Conservation (phyloP, 1,140 invertebrate genomes). For the Atta texana region DNA sequence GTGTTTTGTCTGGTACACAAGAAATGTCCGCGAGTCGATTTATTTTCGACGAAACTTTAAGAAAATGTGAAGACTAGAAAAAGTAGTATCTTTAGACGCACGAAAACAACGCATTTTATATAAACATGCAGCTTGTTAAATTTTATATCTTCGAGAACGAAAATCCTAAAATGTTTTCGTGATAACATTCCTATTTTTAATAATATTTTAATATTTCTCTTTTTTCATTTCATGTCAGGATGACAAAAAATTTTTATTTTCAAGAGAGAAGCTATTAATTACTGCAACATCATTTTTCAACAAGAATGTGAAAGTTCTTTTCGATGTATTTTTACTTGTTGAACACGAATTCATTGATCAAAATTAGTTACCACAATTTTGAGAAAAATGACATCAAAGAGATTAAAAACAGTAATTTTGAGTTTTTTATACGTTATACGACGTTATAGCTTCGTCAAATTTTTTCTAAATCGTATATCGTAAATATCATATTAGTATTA, state of each 20-base stretch:
- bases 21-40: conserved; percentile 49
- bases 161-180: neutral
- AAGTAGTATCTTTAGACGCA: neutral
- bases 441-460: too few species aligned
- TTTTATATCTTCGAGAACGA: neutral
- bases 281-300: too few species aligned
- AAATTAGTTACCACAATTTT: too few species aligned
- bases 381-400: too few species aligned
- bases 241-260: neutral
- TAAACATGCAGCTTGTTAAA: neutral
- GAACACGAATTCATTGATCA: too few species aligned
- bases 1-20: conserved; percentile 22
- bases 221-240: neutral
- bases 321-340: too few species aligned
- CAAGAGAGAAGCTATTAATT: neutral
- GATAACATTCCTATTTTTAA: too few species aligned
- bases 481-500: too few species aligned
- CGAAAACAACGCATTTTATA: conserved; percentile 7
- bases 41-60: conserved; percentile 25
- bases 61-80: neutral
- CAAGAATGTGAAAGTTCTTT: too few species aligned
- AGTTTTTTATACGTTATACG: too few species aligned
- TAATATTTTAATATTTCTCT: neutral
- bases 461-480: too few species aligned
- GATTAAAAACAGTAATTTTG: too few species aligned